A percentile compares a stretch with the other conserved stretches of the same genome.
These are phyloP conservation scores for Serinus canaria DNA, from an alignment of 2,113 vertebrate genomes.

Conservation along the genomic window DNA sequence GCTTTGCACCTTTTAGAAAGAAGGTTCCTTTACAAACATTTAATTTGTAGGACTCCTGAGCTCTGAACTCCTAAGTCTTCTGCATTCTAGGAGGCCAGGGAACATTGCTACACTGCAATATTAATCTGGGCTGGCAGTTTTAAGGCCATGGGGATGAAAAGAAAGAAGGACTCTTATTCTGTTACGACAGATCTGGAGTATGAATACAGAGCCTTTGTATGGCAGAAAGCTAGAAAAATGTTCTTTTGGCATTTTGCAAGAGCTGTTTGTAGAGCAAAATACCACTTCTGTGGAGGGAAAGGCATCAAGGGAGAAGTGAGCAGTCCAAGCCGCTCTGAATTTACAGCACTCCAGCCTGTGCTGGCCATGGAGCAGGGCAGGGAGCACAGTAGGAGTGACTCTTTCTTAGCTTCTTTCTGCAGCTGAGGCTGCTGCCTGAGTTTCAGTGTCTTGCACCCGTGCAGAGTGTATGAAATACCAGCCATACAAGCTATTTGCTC, in stretches of 20 bases:
- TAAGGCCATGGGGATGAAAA: not conserved
- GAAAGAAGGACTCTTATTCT: not conserved
- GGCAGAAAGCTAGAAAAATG: not conserved
- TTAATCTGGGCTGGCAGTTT: not conserved
- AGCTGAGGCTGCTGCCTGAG: not conserved
- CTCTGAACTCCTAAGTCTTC: not conserved
- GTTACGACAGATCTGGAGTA: not conserved
- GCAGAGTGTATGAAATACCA: not conserved
- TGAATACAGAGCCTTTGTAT: not conserved
- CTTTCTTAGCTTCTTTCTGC: not conserved
- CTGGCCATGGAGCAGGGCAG: not conserved
- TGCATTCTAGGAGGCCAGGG: not conserved
- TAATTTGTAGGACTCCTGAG: not conserved
- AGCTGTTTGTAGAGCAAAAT: not conserved
- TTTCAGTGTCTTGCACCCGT: not conserved
- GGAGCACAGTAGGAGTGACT: not conserved
- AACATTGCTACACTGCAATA: not conserved
- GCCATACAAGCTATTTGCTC: not conserved
- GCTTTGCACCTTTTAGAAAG: not conserved
- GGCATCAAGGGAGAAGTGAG: not conserved
- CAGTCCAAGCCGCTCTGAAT: not conserved
- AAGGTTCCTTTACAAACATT: not conserved
- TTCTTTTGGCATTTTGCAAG: not conserved
- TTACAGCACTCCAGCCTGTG: not conserved
- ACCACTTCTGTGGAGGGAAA: not conserved